These are phyloP conservation scores for Drosophila eohydei DNA, from an alignment of 2,888 invertebrate species.

Conservation along the genomic window DNA sequence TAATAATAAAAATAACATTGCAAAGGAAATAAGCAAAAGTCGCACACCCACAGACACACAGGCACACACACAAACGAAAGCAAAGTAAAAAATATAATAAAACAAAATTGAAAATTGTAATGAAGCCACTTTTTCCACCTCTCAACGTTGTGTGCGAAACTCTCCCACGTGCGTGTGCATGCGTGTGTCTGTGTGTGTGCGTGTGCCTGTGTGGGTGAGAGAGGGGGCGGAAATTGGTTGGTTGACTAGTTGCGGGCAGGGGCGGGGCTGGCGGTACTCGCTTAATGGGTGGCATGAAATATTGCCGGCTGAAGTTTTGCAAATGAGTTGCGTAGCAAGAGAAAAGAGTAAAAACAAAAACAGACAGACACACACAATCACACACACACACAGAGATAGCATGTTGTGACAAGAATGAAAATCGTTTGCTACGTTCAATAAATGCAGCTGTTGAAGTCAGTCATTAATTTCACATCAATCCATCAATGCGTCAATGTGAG, in stretches of 20 bases:
- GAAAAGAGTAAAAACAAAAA: constrained; percentile 64
- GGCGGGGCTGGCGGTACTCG: constrained; percentile 14
- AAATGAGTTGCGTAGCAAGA: constrained; percentile 72
- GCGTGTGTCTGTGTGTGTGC: constrained; percentile 27
- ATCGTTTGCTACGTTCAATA: constrained; percentile 17
- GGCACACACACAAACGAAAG: constrained; percentile 25
- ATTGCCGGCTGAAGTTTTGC: constrained; percentile 76
- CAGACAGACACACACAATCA: constrained; percentile 29
- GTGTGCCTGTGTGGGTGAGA: constrained; percentile 44
- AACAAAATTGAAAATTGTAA: constrained; percentile 83
- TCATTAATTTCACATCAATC: constrained; percentile 60
- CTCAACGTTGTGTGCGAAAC: constrained; percentile 25
- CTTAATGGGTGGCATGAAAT: constrained; percentile 76
- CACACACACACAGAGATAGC: constrained; percentile 13
- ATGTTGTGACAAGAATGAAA: constrained; percentile 38
- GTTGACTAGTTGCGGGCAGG: constrained; percentile 18
- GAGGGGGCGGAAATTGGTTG: constrained; percentile 74
- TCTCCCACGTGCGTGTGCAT: constrained; percentile 34
- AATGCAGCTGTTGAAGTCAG: constrained; percentile 55
- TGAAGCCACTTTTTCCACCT: constrained; percentile 74
- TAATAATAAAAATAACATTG: constrained; percentile 70
- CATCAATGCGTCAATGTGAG: constrained; percentile 26
- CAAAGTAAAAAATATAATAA: constrained; percentile 69
- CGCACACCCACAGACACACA: constrained; percentile 26
- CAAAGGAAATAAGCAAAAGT: constrained; percentile 43